Evolutionary conservation across 2,888 invertebrate genomes (phyloP), one percentile per base, ranked within the genome.

Genomic region (Panorpa germanica): DNA sequence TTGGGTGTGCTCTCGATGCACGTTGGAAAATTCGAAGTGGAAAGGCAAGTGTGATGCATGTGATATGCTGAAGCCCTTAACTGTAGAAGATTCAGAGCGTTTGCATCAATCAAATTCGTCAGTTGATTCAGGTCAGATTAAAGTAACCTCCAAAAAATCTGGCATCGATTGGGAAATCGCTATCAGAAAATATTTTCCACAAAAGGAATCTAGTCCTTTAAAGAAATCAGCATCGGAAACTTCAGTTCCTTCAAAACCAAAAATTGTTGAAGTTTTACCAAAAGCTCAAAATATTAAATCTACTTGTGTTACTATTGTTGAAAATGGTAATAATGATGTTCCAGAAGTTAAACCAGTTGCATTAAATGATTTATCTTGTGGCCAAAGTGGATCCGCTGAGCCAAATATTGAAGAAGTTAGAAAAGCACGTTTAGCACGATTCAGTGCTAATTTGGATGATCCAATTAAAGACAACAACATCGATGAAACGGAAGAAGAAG

Each of bases 41-140:
- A 52, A 67, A 36, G 63, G 68, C 9, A 66, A 68, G 20, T 72
- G 72, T 46, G 64, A 64, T 37, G 62, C 64, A 11, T 71, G 71
- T 39, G 59, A 59, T 14, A 52, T 53, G 22, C 59, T 61, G 37
- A 58, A 60, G 40, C 59, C 61, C 1, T 55, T 56, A 37, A 37
- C 38, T 13, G 35, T 34, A 24, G 5, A 29, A 21, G 13, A 21
- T 19, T 17, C 17, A 12, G 29, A 34, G 12, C 15, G 13, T 5
- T 31, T n/a, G 31, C 29, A 27, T n/a, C 15, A 15, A 5, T 18
- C 10, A 28, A 9, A n/a, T n/a, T 25, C 26, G 13, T 22, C 24
- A 19, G 29, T 22, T 27, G 14, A 33, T 8, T 11, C 28, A 15
- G 22, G 25, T 22, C 15, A 20, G 10, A 19, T 13, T 5, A 13